Conservation (phyloP, 2,888 invertebrate genomes). For the Leptogaster cylindrica region DNA sequence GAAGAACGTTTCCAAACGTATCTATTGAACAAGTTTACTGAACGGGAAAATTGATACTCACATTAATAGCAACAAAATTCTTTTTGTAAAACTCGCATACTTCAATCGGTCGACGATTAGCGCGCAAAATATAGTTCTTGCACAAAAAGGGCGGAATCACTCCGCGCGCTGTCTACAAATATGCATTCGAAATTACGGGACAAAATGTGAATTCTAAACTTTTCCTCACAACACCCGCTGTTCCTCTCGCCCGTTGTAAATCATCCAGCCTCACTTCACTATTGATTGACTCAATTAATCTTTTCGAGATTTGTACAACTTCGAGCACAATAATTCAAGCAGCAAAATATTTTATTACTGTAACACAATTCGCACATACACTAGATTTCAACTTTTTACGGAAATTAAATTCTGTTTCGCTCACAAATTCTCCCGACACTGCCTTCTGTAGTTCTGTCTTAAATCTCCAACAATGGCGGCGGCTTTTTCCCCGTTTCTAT, state of each 20-base stretch:
- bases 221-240: too few relatives aligned
- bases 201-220: too few relatives aligned
- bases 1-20: slow-evolving; percentile 5
- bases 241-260: too few relatives aligned
- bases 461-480: slow-evolving; percentile 33
- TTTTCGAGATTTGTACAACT: too few relatives aligned
- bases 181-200: too few relatives aligned
- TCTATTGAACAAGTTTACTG: too few relatives aligned
- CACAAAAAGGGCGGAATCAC: too few relatives aligned
- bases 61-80: not conserved
- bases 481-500: slow-evolving; percentile 37
- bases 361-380: not conserved
- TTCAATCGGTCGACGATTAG: not conserved
- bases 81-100: not conserved
- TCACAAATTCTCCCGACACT: slow-evolving; percentile 7
- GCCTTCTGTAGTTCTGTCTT: slow-evolving; percentile 31
- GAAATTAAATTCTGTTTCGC: not conserved
- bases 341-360: not conserved
- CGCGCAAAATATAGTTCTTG: slow-evolving; percentile 21
- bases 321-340: too few relatives aligned
- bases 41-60: too few relatives aligned
- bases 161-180: too few relatives aligned
- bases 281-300: not conserved
- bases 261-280: slow-evolving; percentile 10
- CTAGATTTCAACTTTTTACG: not conserved